These are phyloP conservation scores for Danio rerio DNA, from an alignment of 2,113 vertebrate genomes.

Conservation along the genomic window GRCz12tu NC_133195.1:26526001-26526500, in stretches of 20 bases:
- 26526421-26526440: not conserved
- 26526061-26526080: slow-evolving; percentile 14
- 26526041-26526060: not conserved
- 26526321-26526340: slow-evolving; percentile 87
- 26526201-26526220: slow-evolving; percentile 99
- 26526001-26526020: not conserved
- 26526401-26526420: not conserved
- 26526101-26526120: not conserved
- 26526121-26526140: not conserved
- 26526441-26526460: not conserved
- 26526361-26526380: slow-evolving; percentile 8
- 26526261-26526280: slow-evolving; percentile 96
- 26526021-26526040: not conserved
- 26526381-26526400: not conserved
- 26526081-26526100: not conserved
- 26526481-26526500: too few relatives aligned
- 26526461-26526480: not conserved
- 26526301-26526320: slow-evolving; percentile 82
- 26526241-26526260: slow-evolving; percentile 91
- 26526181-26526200: slow-evolving; percentile 77
- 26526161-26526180: not conserved
- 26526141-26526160: too few relatives aligned
- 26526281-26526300: slow-evolving; percentile 82
- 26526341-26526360: slow-evolving; percentile 91
- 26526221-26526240: slow-evolving; percentile 94